Evolutionary conservation across 2,888 invertebrate genomes (phyloP), one percentile per base, ranked within the genome.

Genomic region (Drosophila anceps): DNA sequence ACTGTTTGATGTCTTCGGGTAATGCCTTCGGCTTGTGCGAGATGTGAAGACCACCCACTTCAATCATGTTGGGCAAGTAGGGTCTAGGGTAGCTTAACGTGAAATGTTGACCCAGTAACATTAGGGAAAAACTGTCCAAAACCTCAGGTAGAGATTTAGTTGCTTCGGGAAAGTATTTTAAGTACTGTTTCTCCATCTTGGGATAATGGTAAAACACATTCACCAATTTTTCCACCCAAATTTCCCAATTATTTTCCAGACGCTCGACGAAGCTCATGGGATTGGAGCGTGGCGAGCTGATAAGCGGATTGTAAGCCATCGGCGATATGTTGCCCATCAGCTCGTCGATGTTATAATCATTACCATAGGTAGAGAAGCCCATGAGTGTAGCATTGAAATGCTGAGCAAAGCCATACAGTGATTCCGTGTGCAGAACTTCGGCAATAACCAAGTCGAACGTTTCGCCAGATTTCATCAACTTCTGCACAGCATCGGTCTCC

Each of bases 371-470:
- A 0, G 84, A 84, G 12, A 90, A 72, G 0, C 91, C 91, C 12
- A 82, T 75, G 0, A 84, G 39, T 0, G 85, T 79, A 1, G 92
- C 91, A 59, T 88, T 83, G 13, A 90, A 92, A 13, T 85, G 84
- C 12, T 90, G 80, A 0, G 79, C 86, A 15, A 92, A 60, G 0
- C 91, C 93, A 46, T 88, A 88, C 2, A 93, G 55, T 2, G 92
- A 86, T 51, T 93, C 93, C 35, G 77, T 85, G 15, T 90, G 71
- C 27, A 93, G 76, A 9, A 90, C 75, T 37, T 93, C 93, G 3
- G 90, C 74, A 2, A 93, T 78, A 1, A 93, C 81, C 18, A 93
- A 63, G 75, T 93, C 93, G 43, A 92, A 93, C 8, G 82, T 87
- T 57, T 91, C 82, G 0, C 92, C 86, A 0, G 93, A 92, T 9